These are phyloP conservation scores for Gadopsis bispinosus DNA, from an alignment of 2,797 vertebrate species.

Conservation along the genomic window DNA sequence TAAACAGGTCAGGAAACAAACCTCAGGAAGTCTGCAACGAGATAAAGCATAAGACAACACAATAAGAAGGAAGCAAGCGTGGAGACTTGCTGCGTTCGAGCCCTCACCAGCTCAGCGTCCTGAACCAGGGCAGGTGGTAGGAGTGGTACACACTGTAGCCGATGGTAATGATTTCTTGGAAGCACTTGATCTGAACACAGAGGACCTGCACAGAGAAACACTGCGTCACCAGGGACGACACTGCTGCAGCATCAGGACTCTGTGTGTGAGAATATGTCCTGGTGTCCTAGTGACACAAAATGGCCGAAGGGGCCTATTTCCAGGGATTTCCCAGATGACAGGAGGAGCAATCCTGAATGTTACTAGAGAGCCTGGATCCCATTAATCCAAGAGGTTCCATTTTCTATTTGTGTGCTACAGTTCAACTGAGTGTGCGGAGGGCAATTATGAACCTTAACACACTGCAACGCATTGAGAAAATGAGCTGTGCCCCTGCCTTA, in stretches of 20 bases:
- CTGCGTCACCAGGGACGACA: neutral
- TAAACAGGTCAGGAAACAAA: conserved; percentile 64
- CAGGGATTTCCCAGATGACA: conserved; percentile 32
- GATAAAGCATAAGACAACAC: conserved; percentile 53
- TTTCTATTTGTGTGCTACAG: conserved; percentile 2
- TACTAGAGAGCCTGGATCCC: conserved; percentile 16
- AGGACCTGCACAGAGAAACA: conserved; percentile 88
- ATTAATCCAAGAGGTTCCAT: conserved; percentile 2
- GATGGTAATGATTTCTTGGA: conserved; percentile 98
- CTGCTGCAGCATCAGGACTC: neutral
- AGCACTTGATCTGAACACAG: conserved; percentile 98
- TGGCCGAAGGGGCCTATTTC: conserved; percentile 39
- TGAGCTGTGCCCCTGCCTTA: neutral
- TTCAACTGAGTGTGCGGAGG: neutral
- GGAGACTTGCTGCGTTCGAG: neutral
- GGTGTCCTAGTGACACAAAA: conserved; percentile 56
- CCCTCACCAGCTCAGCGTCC: conserved; percentile 96
- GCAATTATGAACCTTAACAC: neutral
- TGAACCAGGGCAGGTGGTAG: conserved; percentile 97
- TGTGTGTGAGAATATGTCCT: neutral
- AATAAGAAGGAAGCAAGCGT: conserved; percentile 26
- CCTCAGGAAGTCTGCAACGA: conserved; percentile 76
- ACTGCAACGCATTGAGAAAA: neutral
- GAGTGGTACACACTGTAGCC: conserved; percentile 97
- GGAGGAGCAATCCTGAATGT: neutral